Conservation (phyloP, 2,113 vertebrate species). For the Sardina pilchardus region DNA sequence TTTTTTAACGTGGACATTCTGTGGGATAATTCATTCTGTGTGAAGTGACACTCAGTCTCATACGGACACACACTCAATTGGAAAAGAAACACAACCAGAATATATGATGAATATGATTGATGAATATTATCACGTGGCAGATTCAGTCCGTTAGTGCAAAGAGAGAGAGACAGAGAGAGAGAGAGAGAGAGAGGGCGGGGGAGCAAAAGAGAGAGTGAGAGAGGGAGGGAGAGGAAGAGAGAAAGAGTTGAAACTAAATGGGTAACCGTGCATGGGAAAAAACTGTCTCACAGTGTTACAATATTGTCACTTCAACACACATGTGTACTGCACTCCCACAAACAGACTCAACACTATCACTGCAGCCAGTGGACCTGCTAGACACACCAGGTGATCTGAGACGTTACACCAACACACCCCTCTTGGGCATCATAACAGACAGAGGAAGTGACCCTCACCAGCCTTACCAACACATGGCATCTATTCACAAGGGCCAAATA, state of each 20-base stretch:
- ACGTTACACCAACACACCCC: neutral
- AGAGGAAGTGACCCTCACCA: slow-evolving; percentile 24
- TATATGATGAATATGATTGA: neutral
- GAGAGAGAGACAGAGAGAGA: neutral
- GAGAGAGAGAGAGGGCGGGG: neutral
- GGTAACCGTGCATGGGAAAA: slow-evolving; percentile 21
- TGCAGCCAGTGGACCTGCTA: slow-evolving; percentile 54
- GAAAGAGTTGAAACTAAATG: slow-evolving; percentile 36
- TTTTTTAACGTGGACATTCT: slow-evolving; percentile 17
- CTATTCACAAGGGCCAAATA: neutral
- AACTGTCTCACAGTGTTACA: neutral
- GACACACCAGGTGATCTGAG: slow-evolving; percentile 47
- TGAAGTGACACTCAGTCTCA: neutral
- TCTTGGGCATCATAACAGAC: slow-evolving; percentile 47
- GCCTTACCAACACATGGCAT: slow-evolving; percentile 44
- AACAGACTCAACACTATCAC: neutral
- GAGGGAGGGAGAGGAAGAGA: slow-evolving; percentile 22
- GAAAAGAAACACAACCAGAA: neutral
- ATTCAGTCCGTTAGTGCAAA: neutral
- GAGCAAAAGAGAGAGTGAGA: slow-evolving; percentile 22
- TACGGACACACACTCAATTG: neutral
- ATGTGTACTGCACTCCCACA: slow-evolving; percentile 28
- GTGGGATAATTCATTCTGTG: neutral
- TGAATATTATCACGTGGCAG: neutral
- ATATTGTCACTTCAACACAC: slow-evolving; percentile 18